Evolutionary conservation across 2,888 invertebrate species (phyloP).

Genomic region (Tetragnatha montana): DNA sequence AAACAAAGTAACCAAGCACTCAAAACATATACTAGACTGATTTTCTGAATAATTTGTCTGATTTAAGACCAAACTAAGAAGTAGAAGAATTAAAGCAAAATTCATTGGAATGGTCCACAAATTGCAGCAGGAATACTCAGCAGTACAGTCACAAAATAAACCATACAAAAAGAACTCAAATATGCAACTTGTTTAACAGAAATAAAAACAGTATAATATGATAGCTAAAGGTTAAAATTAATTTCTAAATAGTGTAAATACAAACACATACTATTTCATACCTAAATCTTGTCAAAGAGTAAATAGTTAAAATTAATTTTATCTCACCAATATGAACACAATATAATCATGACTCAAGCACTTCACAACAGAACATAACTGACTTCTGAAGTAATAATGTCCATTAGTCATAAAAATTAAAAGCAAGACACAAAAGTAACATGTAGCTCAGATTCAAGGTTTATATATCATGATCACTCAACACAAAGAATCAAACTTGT

Average conservation of each 20-base stretch:
- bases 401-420: no score
- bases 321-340: conserved; percentile 1
- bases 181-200: not conserved
- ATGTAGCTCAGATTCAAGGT: no score
- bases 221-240: not conserved
- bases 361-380: not conserved
- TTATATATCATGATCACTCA: no score
- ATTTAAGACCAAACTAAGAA: no score
- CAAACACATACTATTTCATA: not conserved
- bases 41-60: no score
- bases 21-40: no score
- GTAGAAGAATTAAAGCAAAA: no score
- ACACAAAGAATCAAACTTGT: no score
- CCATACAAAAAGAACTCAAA: conserved; percentile 12
- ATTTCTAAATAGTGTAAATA: not conserved
- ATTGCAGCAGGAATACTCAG: conserved; percentile 9
- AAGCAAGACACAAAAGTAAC: no score
- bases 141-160: conserved; percentile 2
- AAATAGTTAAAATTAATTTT: not conserved
- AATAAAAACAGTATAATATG: not conserved
- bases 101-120: conserved; percentile 6
- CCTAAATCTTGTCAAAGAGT: not conserved
- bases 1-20: no score
- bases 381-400: not conserved
- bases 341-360: not conserved